phyloP scores from a whole-genome alignment of 2,113 vertebrate species.

The Paramisgurnus dabryanus region DNA sequence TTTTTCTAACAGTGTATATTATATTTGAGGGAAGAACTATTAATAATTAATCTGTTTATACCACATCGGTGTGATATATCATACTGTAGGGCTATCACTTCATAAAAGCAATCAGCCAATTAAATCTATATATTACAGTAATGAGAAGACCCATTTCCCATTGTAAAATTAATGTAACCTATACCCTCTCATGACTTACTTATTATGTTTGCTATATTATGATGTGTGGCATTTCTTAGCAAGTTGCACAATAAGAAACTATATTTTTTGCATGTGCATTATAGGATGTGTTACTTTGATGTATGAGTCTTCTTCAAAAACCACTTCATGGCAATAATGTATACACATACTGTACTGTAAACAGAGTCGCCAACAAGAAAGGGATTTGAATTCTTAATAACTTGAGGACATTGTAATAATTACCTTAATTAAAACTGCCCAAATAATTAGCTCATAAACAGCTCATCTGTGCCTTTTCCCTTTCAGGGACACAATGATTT shows the following conservation, averaged over 20 bases:
- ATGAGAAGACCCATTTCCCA: no score
- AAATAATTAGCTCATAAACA: conserved; percentile 8
- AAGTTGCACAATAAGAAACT: neutral
- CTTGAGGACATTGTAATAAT: conserved; percentile 26
- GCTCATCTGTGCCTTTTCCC: conserved; percentile 11
- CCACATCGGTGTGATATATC: no score
- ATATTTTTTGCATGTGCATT: neutral
- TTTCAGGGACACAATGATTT: conserved; percentile 28
- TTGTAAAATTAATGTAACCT: no score
- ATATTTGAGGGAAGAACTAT: no score
- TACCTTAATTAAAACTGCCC: conserved; percentile 43
- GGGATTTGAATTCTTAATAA: conserved; percentile 15
- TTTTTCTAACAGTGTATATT: no score
- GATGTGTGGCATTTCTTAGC: neutral
- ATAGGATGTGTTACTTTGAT: neutral
- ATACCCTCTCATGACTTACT: no score
- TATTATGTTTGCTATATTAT: neutral
- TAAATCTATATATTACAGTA: no score
- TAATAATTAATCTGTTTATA: no score
- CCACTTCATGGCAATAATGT: neutral
- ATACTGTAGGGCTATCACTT: no score
- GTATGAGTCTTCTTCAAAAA: neutral
- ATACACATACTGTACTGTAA: neutral
- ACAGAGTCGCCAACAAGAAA: conserved; percentile 1
- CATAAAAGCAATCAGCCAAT: no score